Evolutionary conservation across 2,113 vertebrate species (phyloP), one percentile per base, ranked within the genome.

Genomic region (Burhinus oedicnemus): DNA sequence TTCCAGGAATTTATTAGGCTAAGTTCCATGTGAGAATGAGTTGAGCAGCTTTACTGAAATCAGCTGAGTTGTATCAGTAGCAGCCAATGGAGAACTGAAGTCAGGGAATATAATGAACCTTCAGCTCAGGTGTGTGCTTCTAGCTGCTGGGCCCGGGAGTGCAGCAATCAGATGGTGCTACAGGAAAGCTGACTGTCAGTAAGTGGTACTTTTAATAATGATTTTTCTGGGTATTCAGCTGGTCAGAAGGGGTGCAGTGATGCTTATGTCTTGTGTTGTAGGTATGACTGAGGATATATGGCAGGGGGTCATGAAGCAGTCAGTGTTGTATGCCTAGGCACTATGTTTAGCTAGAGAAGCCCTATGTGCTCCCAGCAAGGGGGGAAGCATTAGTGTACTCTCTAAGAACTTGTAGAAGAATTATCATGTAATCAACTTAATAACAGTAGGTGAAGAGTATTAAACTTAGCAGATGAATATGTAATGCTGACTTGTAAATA

Each of bases 91-190:
- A 84, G 47, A 87, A 58, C 15, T 64, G 42, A 72, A 34, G 17
- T 12, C 16, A 72, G 27, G 54, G 20, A 79, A 68, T 58, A 89
- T 26, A 95, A 81, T 11, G 23, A 72, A 61, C 30, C 14, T n/a
- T 69, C 22, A 64, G 21, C 8, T 40, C 29, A 65, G 13, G 3
- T 71, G 2, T 71, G 2, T 38, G 9, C 1, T 5, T 74, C 9
- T 20, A 0, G 3, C 11, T 18, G 6, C 16, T 36, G 38, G 7
- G 3, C 19, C 25, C 86, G 34, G 15, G 47, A 36, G 11, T 2
- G 1, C 1, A 34, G 17, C 0, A 38, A 18, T 25, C 3, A 14
- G 22, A 14, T 1, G 4, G 12, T 81, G 32, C 5, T 5, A 18
- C 8, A 26, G 76, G n/a, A 71, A 70, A 55, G 16, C 4, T 52